A percentile compares a stretch with the other conserved stretches of the same genome.
These are phyloP conservation scores for Heteractis magnifica DNA, from an alignment of 92 coral and sea anemone genomes.

Conservation along the genomic window DNA sequence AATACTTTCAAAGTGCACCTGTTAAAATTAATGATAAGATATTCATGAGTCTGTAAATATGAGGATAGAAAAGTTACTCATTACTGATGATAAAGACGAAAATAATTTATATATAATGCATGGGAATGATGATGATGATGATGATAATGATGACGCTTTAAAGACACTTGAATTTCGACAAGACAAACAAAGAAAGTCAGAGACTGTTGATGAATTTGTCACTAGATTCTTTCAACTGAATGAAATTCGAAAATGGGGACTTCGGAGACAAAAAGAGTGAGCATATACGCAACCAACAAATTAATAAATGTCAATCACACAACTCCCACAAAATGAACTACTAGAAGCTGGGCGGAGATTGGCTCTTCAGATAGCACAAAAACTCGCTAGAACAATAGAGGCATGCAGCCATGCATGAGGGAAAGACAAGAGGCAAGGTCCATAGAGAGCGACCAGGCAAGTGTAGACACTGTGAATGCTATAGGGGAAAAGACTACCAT, in stretches of 20 bases:
- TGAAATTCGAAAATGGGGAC: constrained; percentile 3
- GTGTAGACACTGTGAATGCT: background rate
- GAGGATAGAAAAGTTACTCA: too few species aligned
- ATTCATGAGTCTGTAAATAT: too few species aligned
- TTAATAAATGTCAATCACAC: constrained; percentile 42
- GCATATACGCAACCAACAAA: constrained; percentile 56
- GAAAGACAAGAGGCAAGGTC: constrained; percentile 30
- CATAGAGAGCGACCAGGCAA: constrained; percentile 3
- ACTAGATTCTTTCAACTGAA: constrained; percentile 21
- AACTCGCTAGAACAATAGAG: constrained; percentile 47
- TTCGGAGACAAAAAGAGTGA: constrained; percentile 19
- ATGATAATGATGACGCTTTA: too few species aligned
- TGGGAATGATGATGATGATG: too few species aligned
- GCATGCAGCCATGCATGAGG: background rate
- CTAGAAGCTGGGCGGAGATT: constrained; percentile 29
- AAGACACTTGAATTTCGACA: too few species aligned
- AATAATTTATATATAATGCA: too few species aligned
- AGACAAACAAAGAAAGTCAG: constrained; percentile 14
- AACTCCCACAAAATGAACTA: constrained; percentile 24
- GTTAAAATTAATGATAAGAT: too few species aligned
- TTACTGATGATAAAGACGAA: too few species aligned
- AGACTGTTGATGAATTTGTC: constrained; percentile 36
- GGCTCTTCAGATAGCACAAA: constrained; percentile 24
- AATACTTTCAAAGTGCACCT: too few species aligned
- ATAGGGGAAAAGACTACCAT: too few species aligned